phyloP scores from a whole-genome alignment of 2,797 vertebrate genomes.

The Hemitrygon akajei region DNA sequence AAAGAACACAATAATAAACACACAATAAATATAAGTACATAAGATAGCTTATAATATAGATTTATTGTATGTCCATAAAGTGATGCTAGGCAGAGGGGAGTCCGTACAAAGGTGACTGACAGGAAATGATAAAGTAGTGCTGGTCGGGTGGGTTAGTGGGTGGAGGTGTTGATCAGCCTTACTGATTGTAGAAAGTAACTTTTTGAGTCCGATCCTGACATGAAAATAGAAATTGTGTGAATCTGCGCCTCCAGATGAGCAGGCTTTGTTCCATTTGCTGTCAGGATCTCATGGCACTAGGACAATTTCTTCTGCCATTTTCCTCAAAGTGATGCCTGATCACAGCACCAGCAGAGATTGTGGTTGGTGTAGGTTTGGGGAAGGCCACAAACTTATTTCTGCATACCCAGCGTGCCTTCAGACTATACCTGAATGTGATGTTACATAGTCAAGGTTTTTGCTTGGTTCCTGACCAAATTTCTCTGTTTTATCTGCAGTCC shows the following conservation, averaged over 20 bases:
- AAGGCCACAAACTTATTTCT: neutral
- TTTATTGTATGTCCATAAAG: no score
- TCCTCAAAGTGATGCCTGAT: neutral
- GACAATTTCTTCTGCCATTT: neutral
- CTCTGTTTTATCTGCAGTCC: no score
- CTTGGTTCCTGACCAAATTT: neutral
- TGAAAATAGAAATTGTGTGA: neutral
- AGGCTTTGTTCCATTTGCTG: neutral
- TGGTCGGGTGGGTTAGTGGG: no score
- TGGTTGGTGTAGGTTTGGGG: neutral
- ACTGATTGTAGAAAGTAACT: no score
- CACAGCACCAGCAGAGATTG: neutral
- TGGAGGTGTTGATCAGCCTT: no score
- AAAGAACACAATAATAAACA: no score
- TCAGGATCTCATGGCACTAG: neutral
- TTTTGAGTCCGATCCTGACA: no score
- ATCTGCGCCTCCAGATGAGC: neutral
- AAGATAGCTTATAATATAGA: no score
- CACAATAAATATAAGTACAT: no score
- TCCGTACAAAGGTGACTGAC: no score
- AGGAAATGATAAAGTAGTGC: no score
- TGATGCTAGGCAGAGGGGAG: no score
- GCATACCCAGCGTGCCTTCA: neutral
- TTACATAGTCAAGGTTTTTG: neutral
- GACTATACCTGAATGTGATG: neutral